These are phyloP conservation scores for Epinephelus cyanopodus DNA, from an alignment of 2,113 vertebrate genomes.

Conservation along the genomic window DNA sequence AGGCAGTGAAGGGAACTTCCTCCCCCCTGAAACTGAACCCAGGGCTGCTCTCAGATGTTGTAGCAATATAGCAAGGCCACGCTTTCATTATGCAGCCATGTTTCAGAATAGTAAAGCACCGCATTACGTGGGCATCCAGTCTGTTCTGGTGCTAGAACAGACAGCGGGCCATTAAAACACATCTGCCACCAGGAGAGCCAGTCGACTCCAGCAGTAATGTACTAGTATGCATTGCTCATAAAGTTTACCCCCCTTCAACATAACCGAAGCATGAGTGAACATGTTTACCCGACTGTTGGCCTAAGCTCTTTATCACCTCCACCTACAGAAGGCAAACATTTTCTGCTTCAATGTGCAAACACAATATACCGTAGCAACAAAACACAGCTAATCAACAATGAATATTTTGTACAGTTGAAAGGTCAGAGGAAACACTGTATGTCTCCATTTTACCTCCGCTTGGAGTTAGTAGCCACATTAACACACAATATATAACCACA, in stretches of 20 bases:
- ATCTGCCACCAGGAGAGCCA: neutral
- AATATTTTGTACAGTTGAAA: neutral
- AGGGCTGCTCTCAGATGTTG: constrained; percentile 31
- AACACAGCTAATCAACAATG: constrained; percentile 27
- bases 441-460: neutral
- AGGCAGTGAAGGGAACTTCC: constrained; percentile 68
- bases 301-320: constrained; percentile 43
- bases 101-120: neutral
- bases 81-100: neutral
- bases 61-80: neutral
- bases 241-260: neutral
- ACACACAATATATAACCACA: neutral
- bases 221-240: constrained; percentile 3
- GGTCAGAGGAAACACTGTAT: neutral
- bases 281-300: constrained; percentile 48
- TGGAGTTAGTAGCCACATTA: neutral
- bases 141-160: neutral
- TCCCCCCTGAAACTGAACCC: constrained; percentile 29
- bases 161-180: no score
- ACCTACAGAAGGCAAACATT: constrained; percentile 29
- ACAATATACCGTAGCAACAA: constrained; percentile 15
- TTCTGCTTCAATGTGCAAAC: constrained; percentile 37
- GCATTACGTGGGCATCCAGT: neutral
- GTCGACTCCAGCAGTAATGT: neutral
- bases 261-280: neutral